Evolutionary conservation across 1,140 invertebrate species (phyloP), one percentile per base, ranked within the genome.

Genomic region (Drosophila repletoides): DNA sequence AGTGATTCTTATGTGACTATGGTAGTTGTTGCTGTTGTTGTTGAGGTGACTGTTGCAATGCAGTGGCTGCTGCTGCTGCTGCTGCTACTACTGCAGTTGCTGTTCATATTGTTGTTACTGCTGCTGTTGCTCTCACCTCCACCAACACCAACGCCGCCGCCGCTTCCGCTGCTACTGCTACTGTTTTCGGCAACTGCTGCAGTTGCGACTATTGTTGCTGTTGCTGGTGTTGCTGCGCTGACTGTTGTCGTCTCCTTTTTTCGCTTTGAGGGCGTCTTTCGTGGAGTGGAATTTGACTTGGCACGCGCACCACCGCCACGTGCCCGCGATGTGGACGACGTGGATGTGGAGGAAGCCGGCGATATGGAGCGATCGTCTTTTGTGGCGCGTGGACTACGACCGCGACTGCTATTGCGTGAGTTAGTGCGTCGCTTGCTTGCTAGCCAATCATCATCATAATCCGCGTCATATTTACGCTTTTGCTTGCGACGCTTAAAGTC

Each of bases 371-470:
- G 88, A 51, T 89, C 88, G 14, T 89, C 88, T 72, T 89, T 81
- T 3, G 22, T 84, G 34, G 36, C 55, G 10, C 88, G 79, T 10
- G 84, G 46, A 71, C 72, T 87, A 19, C 88, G 84, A 19, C 81
- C 88, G 1, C 83, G 89, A 43, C 67, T 73, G 58, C 73, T 87
- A 38, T 88, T 87, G 1, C 86, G 68, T 21, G 84, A 84, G 33
- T 46, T 70, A 0, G 63, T 61, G 17, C 77, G 77, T 2, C 77
- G 66, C 31, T 84, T 74, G 29, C 72, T 86, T 3, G 68, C 55
- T 43, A 88, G 65, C 89, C 89, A 90, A 43, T 90, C 89, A 36
- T 90, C 89, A 51, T 90, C 89, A 31, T 90, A 90, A 24, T 90
- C 89, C 22, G 88, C 79, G 49, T 90, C 89, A 26, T 79, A 73